Conservation (phyloP, 1,140 invertebrate species). For the Drosophila mojavensis region DNA sequence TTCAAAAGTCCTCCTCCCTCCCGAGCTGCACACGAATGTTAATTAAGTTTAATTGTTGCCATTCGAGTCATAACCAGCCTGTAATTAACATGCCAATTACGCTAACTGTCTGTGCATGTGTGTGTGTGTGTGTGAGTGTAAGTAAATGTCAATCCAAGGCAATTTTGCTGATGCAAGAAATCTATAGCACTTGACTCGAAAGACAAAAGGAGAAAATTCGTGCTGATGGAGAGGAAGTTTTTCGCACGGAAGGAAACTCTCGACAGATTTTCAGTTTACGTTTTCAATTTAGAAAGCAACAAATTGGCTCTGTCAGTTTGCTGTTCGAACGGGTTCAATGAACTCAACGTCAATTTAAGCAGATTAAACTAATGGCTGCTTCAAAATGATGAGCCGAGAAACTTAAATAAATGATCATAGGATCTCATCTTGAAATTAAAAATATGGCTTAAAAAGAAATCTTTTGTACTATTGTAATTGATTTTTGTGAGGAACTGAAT, state of each 20-base stretch:
- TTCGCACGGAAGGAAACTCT: constrained; percentile 37
- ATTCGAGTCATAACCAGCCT: constrained; percentile 71
- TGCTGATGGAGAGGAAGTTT: background rate
- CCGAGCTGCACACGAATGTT: constrained; percentile 47
- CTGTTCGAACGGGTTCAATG: constrained; percentile 21
- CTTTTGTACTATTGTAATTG: no score
- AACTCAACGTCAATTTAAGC: constrained; percentile 15
- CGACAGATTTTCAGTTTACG: constrained; percentile 30
- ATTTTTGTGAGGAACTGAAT: no score
- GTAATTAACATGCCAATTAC: constrained; percentile 79
- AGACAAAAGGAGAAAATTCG: constrained; percentile 1
- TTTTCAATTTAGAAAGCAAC: constrained; percentile 28
- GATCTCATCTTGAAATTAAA: constrained; percentile 6
- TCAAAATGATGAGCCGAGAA: background rate
- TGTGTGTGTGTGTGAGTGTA: background rate
- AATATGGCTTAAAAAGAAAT: background rate
- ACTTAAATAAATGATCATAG: constrained; percentile 1
- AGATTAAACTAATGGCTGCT: constrained; percentile 16
- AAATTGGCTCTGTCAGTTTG: constrained; percentile 18
- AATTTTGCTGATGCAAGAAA: constrained; percentile 61
- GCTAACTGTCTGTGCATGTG: constrained; percentile 27
- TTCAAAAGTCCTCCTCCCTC: background rate
- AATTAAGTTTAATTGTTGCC: constrained; percentile 79
- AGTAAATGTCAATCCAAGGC: constrained; percentile 49
- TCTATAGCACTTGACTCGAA: constrained; percentile 38